Percentiles rank a stretch among this genome's conserved stretches.
These are phyloP conservation scores for Hybognathus amarus DNA, from an alignment of 2,797 vertebrate species.

Conservation along the genomic window DNA sequence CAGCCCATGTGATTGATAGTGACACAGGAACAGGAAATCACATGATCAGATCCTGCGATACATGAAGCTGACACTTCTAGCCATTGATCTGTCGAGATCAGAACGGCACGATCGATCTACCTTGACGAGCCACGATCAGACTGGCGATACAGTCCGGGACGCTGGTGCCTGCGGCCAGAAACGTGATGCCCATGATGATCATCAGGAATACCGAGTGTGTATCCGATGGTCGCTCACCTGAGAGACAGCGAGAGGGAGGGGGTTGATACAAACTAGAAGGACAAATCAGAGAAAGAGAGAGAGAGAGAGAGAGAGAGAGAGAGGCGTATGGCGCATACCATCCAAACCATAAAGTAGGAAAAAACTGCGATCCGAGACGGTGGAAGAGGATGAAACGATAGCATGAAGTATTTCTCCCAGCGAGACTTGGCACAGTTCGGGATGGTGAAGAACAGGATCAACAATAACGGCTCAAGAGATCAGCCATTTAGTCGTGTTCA, in stretches of 20 bases:
- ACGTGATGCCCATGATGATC: constrained; percentile 99
- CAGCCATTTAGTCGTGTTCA: constrained; percentile 89
- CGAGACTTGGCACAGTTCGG: constrained; percentile 93
- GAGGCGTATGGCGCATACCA: constrained; percentile 79
- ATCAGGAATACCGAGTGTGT: constrained; percentile 95
- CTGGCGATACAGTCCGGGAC: constrained; percentile 99
- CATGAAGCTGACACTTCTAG: background rate
- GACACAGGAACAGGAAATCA: constrained; percentile 9
- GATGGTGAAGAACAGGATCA: constrained; percentile 85
- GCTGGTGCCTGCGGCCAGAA: constrained; percentile 96
- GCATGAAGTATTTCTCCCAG: constrained; percentile 94
- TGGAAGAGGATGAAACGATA: constrained; percentile 93
- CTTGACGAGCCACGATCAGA: constrained; percentile 97
- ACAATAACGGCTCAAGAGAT: constrained; percentile 92
- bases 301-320: background rate
- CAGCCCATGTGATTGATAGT: background rate
- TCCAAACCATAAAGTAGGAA: constrained; percentile 99
- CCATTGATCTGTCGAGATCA: background rate
- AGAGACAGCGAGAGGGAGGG: background rate
- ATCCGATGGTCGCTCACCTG: constrained; percentile 96
- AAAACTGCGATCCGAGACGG: constrained; percentile 96
- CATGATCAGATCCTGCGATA: background rate
- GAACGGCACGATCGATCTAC: constrained; percentile 66
- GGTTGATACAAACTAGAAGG: constrained; percentile 8
- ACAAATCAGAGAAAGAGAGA: background rate